Conservation (phyloP, 2,888 invertebrate species). For the Rhogogaster chlorosoma region DNA sequence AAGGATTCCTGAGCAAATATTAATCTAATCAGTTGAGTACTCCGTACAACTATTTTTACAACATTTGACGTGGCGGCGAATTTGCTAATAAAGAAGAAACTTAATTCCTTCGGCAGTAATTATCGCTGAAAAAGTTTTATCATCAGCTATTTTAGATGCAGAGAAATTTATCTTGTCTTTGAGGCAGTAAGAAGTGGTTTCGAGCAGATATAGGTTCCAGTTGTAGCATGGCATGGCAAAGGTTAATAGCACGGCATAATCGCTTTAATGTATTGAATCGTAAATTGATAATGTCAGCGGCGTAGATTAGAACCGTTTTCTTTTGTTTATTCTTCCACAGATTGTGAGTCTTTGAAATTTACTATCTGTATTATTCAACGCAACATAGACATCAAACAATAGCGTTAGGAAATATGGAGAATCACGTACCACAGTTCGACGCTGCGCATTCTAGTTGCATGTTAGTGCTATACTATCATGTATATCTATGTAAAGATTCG, state of each 20-base stretch:
- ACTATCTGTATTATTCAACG: not conserved
- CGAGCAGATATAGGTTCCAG: constrained; percentile 14
- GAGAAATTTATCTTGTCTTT: not conserved
- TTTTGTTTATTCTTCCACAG: not conserved
- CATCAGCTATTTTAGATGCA: not conserved
- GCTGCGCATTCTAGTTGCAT: not conserved
- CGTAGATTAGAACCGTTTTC: not conserved
- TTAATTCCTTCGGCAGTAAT: not conserved
- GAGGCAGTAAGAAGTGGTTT: not conserved
- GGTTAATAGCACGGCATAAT: constrained; percentile 38
- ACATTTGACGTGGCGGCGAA: not conserved
- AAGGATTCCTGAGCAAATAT: not conserved
- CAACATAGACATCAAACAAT: not conserved
- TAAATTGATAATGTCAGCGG: not conserved
- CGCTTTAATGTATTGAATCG: not conserved
- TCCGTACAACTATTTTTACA: not conserved
- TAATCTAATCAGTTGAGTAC: constrained; percentile 11
- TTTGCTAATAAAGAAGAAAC: not conserved
- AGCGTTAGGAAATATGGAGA: not conserved
- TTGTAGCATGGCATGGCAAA: constrained; percentile 23
- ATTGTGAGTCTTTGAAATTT: not conserved
- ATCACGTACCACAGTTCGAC: not conserved
- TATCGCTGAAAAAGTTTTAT: not conserved
- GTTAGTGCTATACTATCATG: constrained; percentile 21
- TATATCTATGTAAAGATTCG: constrained; percentile 39